A percentile compares a stretch with the other conserved stretches of the same genome.
Evolutionary conservation across 2,113 vertebrate genomes (phyloP).

Genomic region (Hyperopisus bebe): DNA sequence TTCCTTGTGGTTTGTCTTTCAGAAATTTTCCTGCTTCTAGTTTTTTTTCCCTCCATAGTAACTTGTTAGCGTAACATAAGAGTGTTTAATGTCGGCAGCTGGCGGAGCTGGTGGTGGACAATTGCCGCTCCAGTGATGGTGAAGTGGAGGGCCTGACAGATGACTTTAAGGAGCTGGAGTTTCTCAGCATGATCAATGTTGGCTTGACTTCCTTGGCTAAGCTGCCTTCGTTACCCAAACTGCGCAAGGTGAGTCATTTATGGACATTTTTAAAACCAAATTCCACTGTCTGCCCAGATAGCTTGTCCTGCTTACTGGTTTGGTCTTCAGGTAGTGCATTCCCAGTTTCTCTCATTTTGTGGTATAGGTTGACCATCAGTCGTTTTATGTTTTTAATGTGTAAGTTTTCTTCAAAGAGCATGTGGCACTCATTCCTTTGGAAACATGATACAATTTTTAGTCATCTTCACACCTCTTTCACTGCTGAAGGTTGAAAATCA

Average conservation of each 20-base stretch:
- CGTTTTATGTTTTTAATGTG: neutral
- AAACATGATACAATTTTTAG: neutral
- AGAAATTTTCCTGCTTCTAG: neutral
- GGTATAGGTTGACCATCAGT: neutral
- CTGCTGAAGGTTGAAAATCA: neutral
- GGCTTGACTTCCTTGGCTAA: conserved; percentile 83
- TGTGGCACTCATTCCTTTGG: neutral
- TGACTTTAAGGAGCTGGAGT: conserved; percentile 84
- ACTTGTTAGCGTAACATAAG: neutral
- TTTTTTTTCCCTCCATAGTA: neutral
- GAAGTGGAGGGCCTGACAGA: conserved; percentile 92
- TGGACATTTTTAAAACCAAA: neutral
- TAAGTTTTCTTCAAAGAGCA: neutral
- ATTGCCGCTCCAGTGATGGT: conserved; percentile 79
- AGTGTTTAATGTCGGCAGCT: conserved; percentile 59
- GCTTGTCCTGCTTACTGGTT: neutral
- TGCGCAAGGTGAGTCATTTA: conserved; percentile 75
- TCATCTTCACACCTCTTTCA: neutral
- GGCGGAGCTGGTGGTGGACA: conserved; percentile 86
- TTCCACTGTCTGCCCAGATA: neutral
- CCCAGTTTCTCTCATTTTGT: neutral
- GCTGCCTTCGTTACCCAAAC: conserved; percentile 86
- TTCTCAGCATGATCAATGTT: conserved; percentile 89
- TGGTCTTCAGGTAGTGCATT: neutral
- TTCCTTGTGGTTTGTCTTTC: neutral